These are phyloP conservation scores for Menidia menidia DNA, from an alignment of 2,797 vertebrate genomes.

Conservation along the genomic window DNA sequence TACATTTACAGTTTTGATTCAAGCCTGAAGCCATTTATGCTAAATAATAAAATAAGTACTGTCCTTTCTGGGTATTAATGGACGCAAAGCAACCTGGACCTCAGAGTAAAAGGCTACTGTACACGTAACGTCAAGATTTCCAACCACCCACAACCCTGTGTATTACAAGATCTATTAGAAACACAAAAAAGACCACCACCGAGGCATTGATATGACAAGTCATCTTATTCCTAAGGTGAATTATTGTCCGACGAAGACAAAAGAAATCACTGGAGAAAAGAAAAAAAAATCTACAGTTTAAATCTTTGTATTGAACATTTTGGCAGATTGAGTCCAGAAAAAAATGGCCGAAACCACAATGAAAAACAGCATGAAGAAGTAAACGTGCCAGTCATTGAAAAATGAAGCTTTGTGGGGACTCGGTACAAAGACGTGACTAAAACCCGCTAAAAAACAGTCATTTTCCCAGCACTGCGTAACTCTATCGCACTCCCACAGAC, in stretches of 20 bases:
- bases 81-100: too few relatives aligned
- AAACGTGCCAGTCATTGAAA: conserved; percentile 68
- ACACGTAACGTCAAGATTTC: too few relatives aligned
- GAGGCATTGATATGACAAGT: neutral
- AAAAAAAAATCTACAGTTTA: neutral
- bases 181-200: too few relatives aligned
- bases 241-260: neutral
- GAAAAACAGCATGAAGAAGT: conserved; percentile 27
- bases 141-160: too few relatives aligned
- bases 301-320: neutral
- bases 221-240: neutral
- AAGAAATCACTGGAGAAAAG: neutral
- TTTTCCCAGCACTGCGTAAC: conserved; percentile 37
- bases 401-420: conserved; percentile 55
- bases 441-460: conserved; percentile 50
- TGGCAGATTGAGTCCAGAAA: neutral
- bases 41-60: too few relatives aligned
- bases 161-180: too few relatives aligned
- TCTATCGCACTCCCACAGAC: conserved; percentile 37
- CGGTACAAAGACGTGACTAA: conserved; percentile 47
- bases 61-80: too few relatives aligned
- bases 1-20: too few relatives aligned
- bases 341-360: too few relatives aligned
- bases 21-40: too few relatives aligned
- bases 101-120: too few relatives aligned